A percentile compares a stretch with the other conserved stretches of the same genome.
Conservation (phyloP, 2,113 vertebrate species). For the Phylloscopus trochiloides region DNA sequence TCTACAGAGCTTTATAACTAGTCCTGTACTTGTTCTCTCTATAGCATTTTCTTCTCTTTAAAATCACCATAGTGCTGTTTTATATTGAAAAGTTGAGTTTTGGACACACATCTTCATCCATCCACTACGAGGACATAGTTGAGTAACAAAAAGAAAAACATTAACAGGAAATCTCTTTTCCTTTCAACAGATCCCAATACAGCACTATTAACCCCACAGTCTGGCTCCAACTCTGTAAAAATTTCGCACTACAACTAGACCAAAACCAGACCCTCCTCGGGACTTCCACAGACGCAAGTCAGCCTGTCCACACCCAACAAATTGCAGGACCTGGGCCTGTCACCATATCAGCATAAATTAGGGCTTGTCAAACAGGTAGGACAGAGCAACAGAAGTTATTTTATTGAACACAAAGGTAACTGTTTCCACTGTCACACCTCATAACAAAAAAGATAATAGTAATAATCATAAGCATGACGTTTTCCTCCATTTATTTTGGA, state of each 20-base stretch:
- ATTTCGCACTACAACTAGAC: not conserved
- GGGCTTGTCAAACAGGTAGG: not conserved
- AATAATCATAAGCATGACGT: not conserved
- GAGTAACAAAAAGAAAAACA: not conserved
- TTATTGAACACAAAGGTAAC: not conserved
- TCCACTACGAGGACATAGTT: not conserved
- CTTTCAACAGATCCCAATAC: not conserved
- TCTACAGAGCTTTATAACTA: not conserved
- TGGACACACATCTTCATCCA: not conserved
- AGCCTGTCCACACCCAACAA: not conserved
- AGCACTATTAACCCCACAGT: not conserved
- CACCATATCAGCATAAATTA: not conserved
- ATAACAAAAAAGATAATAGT: fast-evolving
- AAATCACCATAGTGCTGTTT: not conserved
- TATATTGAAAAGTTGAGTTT: not conserved
- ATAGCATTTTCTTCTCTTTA: not conserved
- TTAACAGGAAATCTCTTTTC: not conserved
- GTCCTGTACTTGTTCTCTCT: not conserved
- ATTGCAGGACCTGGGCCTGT: not conserved
- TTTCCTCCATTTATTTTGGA: not conserved
- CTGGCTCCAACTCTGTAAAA: not conserved
- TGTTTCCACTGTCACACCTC: not conserved
- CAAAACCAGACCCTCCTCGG: not conserved
- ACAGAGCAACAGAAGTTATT: not conserved
- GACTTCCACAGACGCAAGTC: not conserved